Conservation (phyloP, 92 coral and sea anemone genomes). For the Porites rus region DNA sequence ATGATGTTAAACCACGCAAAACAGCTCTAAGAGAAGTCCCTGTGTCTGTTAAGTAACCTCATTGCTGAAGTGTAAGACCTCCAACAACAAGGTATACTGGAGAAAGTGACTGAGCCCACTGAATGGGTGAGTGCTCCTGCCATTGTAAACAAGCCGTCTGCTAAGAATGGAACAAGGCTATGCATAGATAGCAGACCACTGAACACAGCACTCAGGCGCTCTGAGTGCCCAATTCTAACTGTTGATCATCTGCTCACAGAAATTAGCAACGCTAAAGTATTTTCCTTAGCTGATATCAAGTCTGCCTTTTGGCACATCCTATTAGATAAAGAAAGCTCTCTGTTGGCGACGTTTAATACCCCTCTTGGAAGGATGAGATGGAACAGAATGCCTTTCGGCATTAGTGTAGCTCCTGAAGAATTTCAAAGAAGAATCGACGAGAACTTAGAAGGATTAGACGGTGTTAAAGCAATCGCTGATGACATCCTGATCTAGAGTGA, state of each 20-base stretch:
- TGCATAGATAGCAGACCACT: constrained; percentile 32
- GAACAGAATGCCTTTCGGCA: constrained; percentile 19
- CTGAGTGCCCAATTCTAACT: constrained; percentile 44
- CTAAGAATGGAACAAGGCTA: constrained; percentile 38
- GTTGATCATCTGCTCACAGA: not conserved
- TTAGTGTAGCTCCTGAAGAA: too few species aligned
- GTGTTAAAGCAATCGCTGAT: constrained; percentile 4
- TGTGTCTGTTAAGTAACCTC: constrained; percentile 11
- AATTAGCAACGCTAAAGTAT: not conserved
- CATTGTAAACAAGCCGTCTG: constrained; percentile 44
- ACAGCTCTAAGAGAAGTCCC: not conserved
- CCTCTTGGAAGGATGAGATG: constrained; percentile 39
- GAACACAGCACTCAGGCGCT: not conserved
- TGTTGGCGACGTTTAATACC: constrained; percentile 4
- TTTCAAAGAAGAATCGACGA: too few species aligned
- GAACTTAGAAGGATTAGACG: too few species aligned
- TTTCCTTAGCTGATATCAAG: constrained; percentile 15
- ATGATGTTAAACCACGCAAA: constrained; percentile 18
- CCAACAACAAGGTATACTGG: constrained; percentile 8
- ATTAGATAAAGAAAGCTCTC: not conserved
- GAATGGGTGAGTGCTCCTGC: not conserved
- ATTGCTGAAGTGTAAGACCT: constrained; percentile 29
- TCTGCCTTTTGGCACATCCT: constrained; percentile 15
- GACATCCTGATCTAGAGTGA: not conserved
- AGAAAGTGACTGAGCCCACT: too few species aligned